Percentiles rank a stretch among this genome's conserved stretches.
Conservation (phyloP, 2,113 vertebrate genomes). For the Procavia capensis region DNA sequence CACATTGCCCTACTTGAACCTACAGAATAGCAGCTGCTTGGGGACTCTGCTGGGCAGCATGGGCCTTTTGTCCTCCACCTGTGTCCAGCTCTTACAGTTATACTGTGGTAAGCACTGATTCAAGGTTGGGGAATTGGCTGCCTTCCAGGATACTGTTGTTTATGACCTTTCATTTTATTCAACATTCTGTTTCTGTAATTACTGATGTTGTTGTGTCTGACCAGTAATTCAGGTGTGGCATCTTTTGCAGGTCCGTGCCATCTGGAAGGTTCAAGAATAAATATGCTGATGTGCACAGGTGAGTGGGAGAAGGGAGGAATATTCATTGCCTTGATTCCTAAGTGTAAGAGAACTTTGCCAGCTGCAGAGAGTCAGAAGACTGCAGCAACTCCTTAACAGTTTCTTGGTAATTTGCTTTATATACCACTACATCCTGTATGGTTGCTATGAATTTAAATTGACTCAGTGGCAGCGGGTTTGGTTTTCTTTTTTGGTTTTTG, state of each 20-base stretch:
- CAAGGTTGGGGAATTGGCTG: slow-evolving; percentile 16
- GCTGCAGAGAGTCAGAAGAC: background rate
- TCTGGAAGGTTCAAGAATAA: background rate
- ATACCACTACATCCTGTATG: background rate
- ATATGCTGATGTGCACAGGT: background rate
- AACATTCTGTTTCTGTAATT: background rate
- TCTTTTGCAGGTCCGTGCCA: background rate
- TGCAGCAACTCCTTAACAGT: background rate
- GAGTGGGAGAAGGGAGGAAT: background rate
- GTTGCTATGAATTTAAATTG: too few species aligned
- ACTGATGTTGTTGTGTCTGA: background rate
- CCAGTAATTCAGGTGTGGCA: background rate
- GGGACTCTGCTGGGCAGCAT: background rate
- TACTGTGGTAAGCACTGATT: background rate
- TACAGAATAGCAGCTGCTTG: slow-evolving; percentile 2
- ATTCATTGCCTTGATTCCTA: background rate
- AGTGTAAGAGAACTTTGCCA: background rate
- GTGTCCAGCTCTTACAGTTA: background rate
- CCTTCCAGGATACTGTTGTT: background rate
- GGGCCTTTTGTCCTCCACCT: background rate
- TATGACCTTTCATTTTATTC: background rate
- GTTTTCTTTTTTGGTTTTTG: too few species aligned
- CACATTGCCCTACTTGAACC: background rate
- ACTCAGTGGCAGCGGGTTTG: too few species aligned
- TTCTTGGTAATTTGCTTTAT: background rate